Percentiles rank a stretch among this genome's conserved stretches.
Evolutionary conservation across 2,797 vertebrate genomes (phyloP).

Genomic region (Aythya fuligula): DNA sequence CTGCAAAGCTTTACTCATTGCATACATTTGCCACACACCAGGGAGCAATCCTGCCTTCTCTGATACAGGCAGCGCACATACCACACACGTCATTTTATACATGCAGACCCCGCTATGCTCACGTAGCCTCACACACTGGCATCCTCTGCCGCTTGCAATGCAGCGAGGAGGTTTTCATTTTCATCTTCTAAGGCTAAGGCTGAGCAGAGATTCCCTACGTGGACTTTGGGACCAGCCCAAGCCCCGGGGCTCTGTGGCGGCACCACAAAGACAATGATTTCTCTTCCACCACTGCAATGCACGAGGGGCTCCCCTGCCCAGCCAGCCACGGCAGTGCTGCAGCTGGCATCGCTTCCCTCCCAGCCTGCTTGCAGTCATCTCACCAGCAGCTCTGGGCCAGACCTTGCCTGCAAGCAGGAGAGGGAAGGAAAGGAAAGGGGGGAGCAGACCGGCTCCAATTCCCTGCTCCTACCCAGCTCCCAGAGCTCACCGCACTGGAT

Average conservation of each 20-base stretch:
- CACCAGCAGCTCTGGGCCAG: neutral
- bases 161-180: fast-evolving
- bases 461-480: neutral
- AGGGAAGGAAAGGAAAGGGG: neutral
- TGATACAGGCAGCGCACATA: neutral
- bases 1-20: constrained; percentile 17
- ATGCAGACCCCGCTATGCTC: neutral
- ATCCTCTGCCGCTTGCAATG: neutral
- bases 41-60: constrained; percentile 48
- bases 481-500: neutral
- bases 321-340: constrained; percentile 41
- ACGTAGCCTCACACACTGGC: neutral
- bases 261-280: constrained; percentile 42
- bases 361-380: neutral
- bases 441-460: neutral
- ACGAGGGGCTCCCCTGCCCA: constrained; percentile 42
- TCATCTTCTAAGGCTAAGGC: neutral
- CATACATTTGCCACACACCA: constrained; percentile 16
- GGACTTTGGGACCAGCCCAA: constrained; percentile 7
- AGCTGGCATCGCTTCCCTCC: constrained; percentile 16
- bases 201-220: neutral
- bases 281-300: constrained; percentile 20
- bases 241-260: neutral
- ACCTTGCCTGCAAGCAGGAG: neutral
- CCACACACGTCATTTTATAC: constrained; percentile 4